Percentiles rank a stretch among this genome's conserved stretches.
Evolutionary conservation across 2,888 invertebrate species (phyloP).

Genomic region (Acronicta aceris): DNA sequence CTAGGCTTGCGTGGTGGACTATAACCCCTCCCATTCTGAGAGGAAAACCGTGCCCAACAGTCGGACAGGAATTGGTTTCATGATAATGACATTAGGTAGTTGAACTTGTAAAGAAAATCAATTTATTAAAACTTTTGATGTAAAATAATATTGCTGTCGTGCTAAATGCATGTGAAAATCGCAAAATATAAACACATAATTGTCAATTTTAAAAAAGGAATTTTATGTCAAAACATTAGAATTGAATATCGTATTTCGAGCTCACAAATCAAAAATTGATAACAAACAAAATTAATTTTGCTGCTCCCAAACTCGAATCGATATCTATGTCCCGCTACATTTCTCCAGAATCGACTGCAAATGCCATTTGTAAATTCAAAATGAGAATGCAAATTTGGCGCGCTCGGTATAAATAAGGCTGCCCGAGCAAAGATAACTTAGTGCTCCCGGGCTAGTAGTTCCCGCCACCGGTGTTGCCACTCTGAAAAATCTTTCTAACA

Average conservation of each 20-base stretch:
- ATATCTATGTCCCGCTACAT: neutral
- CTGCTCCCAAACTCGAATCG: neutral
- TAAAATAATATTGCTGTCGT: too few relatives aligned
- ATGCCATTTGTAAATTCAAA: slow-evolving; percentile 50
- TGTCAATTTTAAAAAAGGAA: neutral
- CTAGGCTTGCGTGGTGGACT: too few relatives aligned
- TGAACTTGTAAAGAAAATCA: too few relatives aligned
- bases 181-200: neutral
- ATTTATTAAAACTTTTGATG: too few relatives aligned
- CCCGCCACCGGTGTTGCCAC: slow-evolving; percentile 80
- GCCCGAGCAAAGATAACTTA: slow-evolving; percentile 38
- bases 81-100: too few relatives aligned
- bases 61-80: too few relatives aligned
- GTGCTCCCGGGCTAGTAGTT: slow-evolving; percentile 69
- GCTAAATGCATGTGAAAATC: neutral
- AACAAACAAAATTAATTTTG: neutral
- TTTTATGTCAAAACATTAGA: slow-evolving; percentile 6
- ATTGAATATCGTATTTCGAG: slow-evolving; percentile 11
- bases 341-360: slow-evolving; percentile 12
- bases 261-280: slow-evolving; percentile 4
- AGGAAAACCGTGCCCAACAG: too few relatives aligned
- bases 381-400: slow-evolving; percentile 64
- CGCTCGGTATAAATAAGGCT: slow-evolving; percentile 63
- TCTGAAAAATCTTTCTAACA: slow-evolving; percentile 76
- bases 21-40: too few relatives aligned